Evolutionary conservation across 2,113 vertebrate species (phyloP).

Genomic region (Motacilla tschutschensis): DNA sequence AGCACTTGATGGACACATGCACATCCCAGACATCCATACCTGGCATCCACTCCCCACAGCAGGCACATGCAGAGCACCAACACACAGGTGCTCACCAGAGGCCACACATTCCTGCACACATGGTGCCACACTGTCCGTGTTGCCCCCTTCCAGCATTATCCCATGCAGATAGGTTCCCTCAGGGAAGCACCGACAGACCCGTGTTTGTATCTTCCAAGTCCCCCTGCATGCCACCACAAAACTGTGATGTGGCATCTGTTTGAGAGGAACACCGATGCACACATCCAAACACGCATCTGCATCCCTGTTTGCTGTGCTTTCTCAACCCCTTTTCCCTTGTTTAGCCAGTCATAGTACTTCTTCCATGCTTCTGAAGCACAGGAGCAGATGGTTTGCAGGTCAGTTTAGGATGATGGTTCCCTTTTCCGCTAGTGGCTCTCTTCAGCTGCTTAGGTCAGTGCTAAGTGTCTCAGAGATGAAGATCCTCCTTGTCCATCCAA

Average conservation of each 20-base stretch:
- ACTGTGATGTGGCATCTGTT: background rate
- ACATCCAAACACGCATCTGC: fast-evolving
- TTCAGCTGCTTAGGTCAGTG: background rate
- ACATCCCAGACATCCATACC: background rate
- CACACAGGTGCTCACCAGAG: background rate
- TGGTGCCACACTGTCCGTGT: background rate
- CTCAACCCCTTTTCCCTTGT: background rate
- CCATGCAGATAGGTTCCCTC: background rate
- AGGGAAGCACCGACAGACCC: background rate
- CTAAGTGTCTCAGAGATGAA: background rate
- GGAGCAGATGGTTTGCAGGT: background rate
- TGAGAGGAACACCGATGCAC: fast-evolving
- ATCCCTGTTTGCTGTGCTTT: background rate
- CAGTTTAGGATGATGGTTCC: background rate
- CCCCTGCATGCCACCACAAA: background rate
- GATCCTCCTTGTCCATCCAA: background rate
- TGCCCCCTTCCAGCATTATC: background rate
- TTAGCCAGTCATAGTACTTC: background rate
- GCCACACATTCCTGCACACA: background rate
- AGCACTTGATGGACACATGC: background rate
- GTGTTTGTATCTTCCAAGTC: background rate
- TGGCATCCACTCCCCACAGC: background rate
- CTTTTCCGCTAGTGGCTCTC: background rate
- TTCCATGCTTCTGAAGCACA: background rate
- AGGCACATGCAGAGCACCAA: background rate